Conservation (phyloP, 2,797 vertebrate species). For the Malurus splendens region DNA sequence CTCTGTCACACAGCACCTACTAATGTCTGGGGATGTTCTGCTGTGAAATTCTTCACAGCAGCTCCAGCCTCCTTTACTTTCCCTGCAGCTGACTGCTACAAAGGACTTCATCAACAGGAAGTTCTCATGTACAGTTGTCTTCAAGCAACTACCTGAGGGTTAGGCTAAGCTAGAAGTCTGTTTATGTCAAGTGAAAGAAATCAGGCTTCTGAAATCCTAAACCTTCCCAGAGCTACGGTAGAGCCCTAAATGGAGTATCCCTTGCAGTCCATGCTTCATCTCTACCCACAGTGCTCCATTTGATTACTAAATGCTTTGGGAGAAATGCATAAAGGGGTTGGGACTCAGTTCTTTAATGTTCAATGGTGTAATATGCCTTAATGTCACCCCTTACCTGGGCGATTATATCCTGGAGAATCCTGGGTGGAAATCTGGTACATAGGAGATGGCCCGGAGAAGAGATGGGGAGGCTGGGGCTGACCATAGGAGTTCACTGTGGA, state of each 20-base stretch:
- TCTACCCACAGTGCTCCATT: not conserved
- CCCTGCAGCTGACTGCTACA: not conserved
- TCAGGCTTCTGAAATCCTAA: not conserved
- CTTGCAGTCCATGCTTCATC: not conserved
- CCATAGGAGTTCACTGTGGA: conserved; percentile 75
- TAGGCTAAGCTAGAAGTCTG: not conserved
- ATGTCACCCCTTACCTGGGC: conserved; percentile 68
- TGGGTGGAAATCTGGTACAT: conserved; percentile 76
- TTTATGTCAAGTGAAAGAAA: not conserved
- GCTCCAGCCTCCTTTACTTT: not conserved
- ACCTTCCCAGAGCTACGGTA: not conserved
- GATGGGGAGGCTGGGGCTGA: conserved; percentile 74
- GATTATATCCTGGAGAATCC: conserved; percentile 75
- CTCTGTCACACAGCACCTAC: not conserved
- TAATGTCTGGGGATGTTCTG: not conserved
- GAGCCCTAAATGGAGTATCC: not conserved
- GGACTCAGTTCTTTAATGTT: not conserved
- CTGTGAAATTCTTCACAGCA: not conserved
- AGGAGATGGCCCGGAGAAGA: conserved; percentile 75
- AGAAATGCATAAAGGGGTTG: not conserved
- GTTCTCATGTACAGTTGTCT: not conserved
- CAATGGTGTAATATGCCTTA: not conserved
- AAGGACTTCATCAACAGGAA: not conserved
- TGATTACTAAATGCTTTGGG: not conserved
- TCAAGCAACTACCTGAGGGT: not conserved